A percentile compares a stretch with the other conserved stretches of the same genome.
Conservation (phyloP, 1,140 invertebrate species). For the Cyrtorhinus lividipennis region DNA sequence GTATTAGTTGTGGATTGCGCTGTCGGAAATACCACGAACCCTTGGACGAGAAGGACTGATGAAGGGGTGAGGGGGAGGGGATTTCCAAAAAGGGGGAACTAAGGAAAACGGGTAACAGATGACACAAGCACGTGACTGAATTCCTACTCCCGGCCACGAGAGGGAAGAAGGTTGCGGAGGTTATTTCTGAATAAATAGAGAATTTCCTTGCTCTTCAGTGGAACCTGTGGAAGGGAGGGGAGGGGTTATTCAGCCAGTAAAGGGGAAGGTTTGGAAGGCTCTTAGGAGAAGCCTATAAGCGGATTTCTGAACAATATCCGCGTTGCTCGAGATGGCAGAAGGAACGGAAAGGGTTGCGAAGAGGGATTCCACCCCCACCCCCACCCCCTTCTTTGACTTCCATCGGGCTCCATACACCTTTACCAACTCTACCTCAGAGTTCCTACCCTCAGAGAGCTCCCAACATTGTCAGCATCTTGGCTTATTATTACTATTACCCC, state of each 20-base stretch:
- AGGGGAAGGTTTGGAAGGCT: conserved; percentile 3
- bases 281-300: conserved; percentile 9
- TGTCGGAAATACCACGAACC: too few species aligned
- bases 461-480: not conserved
- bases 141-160: not conserved
- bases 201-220: conserved; percentile 10
- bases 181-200: conserved; percentile 15
- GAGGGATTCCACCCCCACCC: too few species aligned
- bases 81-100: too few species aligned
- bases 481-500: too few species aligned
- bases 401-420: too few species aligned
- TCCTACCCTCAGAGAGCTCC: too few species aligned
- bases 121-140: not conserved
- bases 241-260: not conserved
- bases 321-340: not conserved
- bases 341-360: not conserved
- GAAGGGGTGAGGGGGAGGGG: too few species aligned
- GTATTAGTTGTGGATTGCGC: too few species aligned
- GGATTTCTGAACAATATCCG: conserved; percentile 12
- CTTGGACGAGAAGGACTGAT: too few species aligned
- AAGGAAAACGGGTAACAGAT: conserved; percentile 8
- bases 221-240: not conserved
- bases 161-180: too few species aligned
- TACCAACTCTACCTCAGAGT: too few species aligned
- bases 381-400: too few species aligned